These are phyloP conservation scores for Drosophila saltans DNA, from an alignment of 1,140 invertebrate genomes.

Conservation along the genomic window DNA sequence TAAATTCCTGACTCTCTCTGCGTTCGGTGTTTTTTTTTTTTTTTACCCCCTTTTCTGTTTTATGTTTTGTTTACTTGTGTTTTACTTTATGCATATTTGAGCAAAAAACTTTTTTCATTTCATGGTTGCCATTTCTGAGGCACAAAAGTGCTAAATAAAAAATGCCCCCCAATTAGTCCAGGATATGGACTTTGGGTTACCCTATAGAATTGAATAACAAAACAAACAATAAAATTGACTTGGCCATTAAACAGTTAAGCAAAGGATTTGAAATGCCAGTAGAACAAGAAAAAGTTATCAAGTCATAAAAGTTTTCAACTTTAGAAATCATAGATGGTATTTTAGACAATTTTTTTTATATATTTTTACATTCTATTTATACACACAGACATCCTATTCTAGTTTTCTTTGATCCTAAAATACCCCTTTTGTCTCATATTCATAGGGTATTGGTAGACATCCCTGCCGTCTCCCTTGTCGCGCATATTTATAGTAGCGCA, in stretches of 20 bases:
- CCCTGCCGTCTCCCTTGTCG: neutral
- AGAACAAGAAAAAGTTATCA: too few relatives aligned
- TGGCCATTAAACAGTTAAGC: neutral
- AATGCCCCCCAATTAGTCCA: conserved; percentile 26
- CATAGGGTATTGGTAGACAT: neutral
- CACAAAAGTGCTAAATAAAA: conserved; percentile 51
- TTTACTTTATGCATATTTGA: conserved; percentile 66
- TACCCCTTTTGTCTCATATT: too few relatives aligned
- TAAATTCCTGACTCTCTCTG: conserved; percentile 51
- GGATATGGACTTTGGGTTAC: neutral
- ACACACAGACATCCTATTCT: too few relatives aligned
- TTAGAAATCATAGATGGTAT: too few relatives aligned
- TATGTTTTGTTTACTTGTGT: conserved; percentile 52
- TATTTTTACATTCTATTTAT: too few relatives aligned
- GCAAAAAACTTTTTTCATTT: conserved; percentile 67
- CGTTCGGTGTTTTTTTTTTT: neutral
- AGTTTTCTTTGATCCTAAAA: too few relatives aligned
- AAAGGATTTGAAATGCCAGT: too few relatives aligned
- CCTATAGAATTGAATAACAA: neutral
- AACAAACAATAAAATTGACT: neutral
- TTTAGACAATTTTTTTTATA: too few relatives aligned
- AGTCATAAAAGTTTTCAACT: too few relatives aligned
- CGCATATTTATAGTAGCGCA: conserved; percentile 17
- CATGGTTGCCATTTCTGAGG: conserved; percentile 32
- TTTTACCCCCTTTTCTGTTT: conserved; percentile 15